Evolutionary conservation across 2,888 invertebrate genomes (phyloP).

Genomic region (Tuberolachnus salignus): DNA sequence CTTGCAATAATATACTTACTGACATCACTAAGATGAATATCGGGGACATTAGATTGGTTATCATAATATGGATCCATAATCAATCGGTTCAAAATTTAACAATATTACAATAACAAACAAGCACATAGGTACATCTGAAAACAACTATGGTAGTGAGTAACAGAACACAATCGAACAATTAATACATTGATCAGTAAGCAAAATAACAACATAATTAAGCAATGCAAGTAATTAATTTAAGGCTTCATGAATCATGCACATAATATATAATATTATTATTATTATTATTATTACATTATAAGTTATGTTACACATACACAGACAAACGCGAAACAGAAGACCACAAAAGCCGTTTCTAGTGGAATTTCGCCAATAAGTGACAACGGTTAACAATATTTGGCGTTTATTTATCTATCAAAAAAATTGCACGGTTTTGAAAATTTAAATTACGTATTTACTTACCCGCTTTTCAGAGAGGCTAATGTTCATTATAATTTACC

Average conservation of each 20-base stretch:
- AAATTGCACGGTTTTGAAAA: conserved; percentile 2
- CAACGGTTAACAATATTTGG: too few relatives aligned
- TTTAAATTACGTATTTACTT: not conserved
- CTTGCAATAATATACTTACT: conserved; percentile 68
- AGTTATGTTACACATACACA: too few relatives aligned
- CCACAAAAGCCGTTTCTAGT: too few relatives aligned
- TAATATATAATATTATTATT: not conserved
- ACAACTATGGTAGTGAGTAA: conserved; percentile 26
- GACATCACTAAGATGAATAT: conserved; percentile 79
- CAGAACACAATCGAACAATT: conserved; percentile 1
- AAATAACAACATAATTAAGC: not conserved
- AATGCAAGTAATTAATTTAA: not conserved
- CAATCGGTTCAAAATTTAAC: conserved; percentile 34
- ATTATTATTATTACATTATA: too few relatives aligned
- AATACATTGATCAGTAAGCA: not conserved
- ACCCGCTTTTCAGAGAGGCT: not conserved
- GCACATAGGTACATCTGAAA: conserved; percentile 42
- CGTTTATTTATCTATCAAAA: not conserved
- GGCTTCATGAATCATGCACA: not conserved
- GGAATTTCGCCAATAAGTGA: too few relatives aligned
- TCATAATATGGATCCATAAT: conserved; percentile 60
- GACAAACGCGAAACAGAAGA: not conserved
- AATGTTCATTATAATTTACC: not conserved
- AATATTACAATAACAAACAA: conserved; percentile 37
- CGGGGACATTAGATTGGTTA: conserved; percentile 62